Percentiles rank a stretch among this genome's conserved stretches.
Evolutionary conservation across 2,113 vertebrate genomes (phyloP).

Genomic region (Melanocharis versteri): DNA sequence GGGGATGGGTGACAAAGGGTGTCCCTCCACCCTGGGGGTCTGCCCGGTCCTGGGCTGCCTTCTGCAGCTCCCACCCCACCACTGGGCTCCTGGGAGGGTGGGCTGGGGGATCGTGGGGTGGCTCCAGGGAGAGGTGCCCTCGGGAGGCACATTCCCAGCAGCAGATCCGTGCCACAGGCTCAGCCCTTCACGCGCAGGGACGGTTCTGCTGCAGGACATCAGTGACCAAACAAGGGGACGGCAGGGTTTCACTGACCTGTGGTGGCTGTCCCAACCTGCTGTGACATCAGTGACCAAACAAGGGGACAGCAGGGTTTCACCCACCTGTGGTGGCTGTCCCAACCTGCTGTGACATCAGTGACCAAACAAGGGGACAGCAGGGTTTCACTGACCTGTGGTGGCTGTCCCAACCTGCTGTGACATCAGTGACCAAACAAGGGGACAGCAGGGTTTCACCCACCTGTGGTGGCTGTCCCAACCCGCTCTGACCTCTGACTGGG

Average conservation of each 20-base stretch:
- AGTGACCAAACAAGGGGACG: neutral
- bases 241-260: neutral
- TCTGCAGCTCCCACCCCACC: neutral
- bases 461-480: neutral
- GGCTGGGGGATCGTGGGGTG: neutral
- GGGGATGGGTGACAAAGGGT: neutral
- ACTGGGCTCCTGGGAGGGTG: fast-evolving
- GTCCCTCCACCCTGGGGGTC: neutral
- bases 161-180: neutral
- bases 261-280: neutral
- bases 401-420: neutral
- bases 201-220: neutral
- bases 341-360: neutral
- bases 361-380: neutral
- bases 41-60: neutral
- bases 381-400: neutral
- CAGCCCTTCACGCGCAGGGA: neutral
- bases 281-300: neutral
- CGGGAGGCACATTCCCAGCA: neutral
- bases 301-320: neutral
- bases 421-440: neutral
- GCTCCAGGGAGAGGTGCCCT: neutral
- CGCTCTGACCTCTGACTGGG: neutral
- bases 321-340: neutral
- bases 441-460: neutral